Evolutionary conservation across 2,888 invertebrate species (phyloP).

Genomic region (Protophormia terraenovae): DNA sequence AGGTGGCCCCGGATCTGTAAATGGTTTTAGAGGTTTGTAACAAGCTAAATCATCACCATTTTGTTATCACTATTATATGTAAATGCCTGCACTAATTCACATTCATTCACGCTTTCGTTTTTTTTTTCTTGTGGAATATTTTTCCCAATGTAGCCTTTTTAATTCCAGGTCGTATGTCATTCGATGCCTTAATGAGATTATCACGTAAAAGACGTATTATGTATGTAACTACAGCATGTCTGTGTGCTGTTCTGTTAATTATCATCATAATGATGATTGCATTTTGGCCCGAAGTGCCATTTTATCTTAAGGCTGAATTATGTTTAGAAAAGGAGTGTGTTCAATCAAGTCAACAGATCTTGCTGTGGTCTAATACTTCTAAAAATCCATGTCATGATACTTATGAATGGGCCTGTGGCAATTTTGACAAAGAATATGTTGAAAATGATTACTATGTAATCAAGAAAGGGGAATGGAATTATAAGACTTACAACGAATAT

Average conservation of each 20-base stretch:
- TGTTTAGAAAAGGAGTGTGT: constrained; percentile 80
- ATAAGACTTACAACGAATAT: constrained; percentile 79
- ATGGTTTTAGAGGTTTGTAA: constrained; percentile 75
- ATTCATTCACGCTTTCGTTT: constrained; percentile 34
- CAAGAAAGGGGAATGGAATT: constrained; percentile 80
- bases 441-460: constrained; percentile 78
- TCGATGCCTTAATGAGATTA: constrained; percentile 78
- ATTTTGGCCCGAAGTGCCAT: constrained; percentile 80
- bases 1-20: constrained; percentile 73
- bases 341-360: constrained; percentile 78
- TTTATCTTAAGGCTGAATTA: constrained; percentile 78
- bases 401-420: constrained; percentile 80
- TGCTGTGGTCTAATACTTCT: constrained; percentile 79
- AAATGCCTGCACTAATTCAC: constrained; percentile 46
- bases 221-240: constrained; percentile 78
- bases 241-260: constrained; percentile 78
- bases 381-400: constrained; percentile 79
- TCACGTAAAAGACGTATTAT: constrained; percentile 78
- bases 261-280: constrained; percentile 78
- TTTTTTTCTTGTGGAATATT: constrained; percentile 38
- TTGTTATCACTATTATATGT: constrained; percentile 9
- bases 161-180: constrained; percentile 78
- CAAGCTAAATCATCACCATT: not conserved
- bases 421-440: constrained; percentile 78
- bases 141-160: constrained; percentile 73